Conservation (phyloP, 1,140 invertebrate genomes). For the Penaeus chinensis region DNA sequence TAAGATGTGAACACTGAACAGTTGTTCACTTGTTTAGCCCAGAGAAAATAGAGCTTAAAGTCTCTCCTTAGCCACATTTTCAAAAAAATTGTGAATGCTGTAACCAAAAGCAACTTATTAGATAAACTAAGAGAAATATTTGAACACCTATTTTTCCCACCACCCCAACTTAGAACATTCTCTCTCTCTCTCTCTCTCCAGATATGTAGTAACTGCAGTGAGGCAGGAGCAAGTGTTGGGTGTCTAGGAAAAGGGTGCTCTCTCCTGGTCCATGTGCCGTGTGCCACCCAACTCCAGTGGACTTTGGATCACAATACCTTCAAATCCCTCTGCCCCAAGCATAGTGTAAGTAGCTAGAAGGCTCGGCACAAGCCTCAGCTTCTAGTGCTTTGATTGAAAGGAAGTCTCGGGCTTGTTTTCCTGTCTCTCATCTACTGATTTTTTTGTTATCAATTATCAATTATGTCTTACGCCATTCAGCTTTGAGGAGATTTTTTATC, state of each 20-base stretch:
- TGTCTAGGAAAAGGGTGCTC: conserved; percentile 59
- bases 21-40: too few species aligned
- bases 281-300: conserved; percentile 55
- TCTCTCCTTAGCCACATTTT: too few species aligned
- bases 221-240: conserved; percentile 55
- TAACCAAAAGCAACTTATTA: too few species aligned
- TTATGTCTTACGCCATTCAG: too few species aligned
- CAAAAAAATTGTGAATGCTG: too few species aligned
- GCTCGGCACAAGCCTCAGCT: not conserved
- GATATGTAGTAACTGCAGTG: conserved; percentile 54
- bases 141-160: not conserved
- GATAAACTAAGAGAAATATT: too few species aligned
- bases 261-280: conserved; percentile 52
- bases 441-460: too few species aligned
- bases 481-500: too few species aligned
- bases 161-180: not conserved
- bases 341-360: conserved; percentile 49
- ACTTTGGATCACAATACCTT: conserved; percentile 55
- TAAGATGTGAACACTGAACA: too few species aligned
- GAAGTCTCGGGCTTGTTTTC: too few species aligned
- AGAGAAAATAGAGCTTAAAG: too few species aligned
- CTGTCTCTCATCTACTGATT: too few species aligned
- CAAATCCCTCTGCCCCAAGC: conserved; percentile 62
- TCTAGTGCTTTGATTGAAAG: not conserved
- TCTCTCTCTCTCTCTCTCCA: conserved; percentile 12